These are phyloP conservation scores for Philaenus spumarius DNA, from an alignment of 1,140 invertebrate genomes.

Conservation along the genomic window DNA sequence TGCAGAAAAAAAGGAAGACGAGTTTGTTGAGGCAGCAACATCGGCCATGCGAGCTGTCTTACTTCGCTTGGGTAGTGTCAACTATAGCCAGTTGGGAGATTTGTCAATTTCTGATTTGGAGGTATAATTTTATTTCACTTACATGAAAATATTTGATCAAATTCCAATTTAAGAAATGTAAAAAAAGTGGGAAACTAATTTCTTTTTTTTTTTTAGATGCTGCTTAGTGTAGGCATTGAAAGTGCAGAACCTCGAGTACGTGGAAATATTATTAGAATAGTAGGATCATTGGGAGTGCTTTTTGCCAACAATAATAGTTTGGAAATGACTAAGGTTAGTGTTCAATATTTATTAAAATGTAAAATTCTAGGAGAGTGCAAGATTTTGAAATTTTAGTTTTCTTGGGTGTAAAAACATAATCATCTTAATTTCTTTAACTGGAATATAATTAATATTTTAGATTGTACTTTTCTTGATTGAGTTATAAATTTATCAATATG, in stretches of 20 bases:
- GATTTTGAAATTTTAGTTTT: too few species aligned
- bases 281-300: conserved; percentile 1
- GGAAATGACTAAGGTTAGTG: too few species aligned
- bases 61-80: conserved; percentile 36
- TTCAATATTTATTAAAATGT: too few species aligned
- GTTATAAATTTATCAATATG: too few species aligned
- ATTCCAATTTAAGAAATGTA: neutral
- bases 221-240: neutral
- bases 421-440: too few species aligned
- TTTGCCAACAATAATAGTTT: neutral
- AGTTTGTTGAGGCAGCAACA: conserved; percentile 55
- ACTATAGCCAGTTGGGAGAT: conserved; percentile 5
- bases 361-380: too few species aligned
- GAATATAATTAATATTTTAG: too few species aligned
- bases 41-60: conserved; percentile 57
- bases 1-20: conserved; percentile 40
- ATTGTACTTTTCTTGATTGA: too few species aligned
- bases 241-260: conserved; percentile 37
- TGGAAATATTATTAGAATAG: conserved; percentile 39
- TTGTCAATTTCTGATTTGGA: neutral
- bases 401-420: too few species aligned
- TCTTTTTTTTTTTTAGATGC: conserved; percentile 20
- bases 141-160: neutral
- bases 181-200: neutral
- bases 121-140: neutral